Evolutionary conservation across 2,888 invertebrate genomes (phyloP).

Genomic region (Lithophane ornitopus): DNA sequence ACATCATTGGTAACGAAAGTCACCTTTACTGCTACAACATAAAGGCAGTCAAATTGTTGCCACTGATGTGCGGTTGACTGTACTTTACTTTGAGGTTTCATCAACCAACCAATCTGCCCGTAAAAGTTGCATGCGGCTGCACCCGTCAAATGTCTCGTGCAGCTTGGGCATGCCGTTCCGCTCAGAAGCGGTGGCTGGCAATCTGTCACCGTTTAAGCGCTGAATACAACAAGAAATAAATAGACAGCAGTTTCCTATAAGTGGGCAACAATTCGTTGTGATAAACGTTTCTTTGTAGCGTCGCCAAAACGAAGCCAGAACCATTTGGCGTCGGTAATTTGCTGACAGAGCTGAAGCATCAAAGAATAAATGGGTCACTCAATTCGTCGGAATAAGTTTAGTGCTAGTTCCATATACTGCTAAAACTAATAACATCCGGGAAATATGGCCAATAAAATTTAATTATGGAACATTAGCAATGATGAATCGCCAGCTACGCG

Average conservation of each 20-base stretch:
- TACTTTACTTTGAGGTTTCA: slow-evolving; percentile 23
- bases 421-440: slow-evolving; percentile 69
- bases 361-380: slow-evolving; percentile 57
- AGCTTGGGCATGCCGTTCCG: slow-evolving; percentile 14
- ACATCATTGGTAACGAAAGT: background rate
- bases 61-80: background rate
- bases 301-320: slow-evolving; percentile 59
- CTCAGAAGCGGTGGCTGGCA: slow-evolving; percentile 38
- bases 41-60: background rate
- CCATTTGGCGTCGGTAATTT: slow-evolving; percentile 62
- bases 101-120: slow-evolving; percentile 40
- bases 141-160: slow-evolving; percentile 53
- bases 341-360: slow-evolving; percentile 48
- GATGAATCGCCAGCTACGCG: slow-evolving; percentile 79
- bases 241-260: slow-evolving; percentile 61
- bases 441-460: slow-evolving; percentile 83
- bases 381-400: slow-evolving; percentile 48
- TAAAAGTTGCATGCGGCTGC: slow-evolving; percentile 51
- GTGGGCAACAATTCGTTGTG: slow-evolving; percentile 49
- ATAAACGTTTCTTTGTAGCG: slow-evolving; percentile 51
- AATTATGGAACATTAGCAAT: slow-evolving; percentile 83
- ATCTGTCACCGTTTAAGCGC: slow-evolving; percentile 53
- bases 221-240: slow-evolving; percentile 56
- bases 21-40: background rate
- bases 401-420: slow-evolving; percentile 47